Conservation (phyloP, 2,113 vertebrate species). For the Tringa solitaria region DNA sequence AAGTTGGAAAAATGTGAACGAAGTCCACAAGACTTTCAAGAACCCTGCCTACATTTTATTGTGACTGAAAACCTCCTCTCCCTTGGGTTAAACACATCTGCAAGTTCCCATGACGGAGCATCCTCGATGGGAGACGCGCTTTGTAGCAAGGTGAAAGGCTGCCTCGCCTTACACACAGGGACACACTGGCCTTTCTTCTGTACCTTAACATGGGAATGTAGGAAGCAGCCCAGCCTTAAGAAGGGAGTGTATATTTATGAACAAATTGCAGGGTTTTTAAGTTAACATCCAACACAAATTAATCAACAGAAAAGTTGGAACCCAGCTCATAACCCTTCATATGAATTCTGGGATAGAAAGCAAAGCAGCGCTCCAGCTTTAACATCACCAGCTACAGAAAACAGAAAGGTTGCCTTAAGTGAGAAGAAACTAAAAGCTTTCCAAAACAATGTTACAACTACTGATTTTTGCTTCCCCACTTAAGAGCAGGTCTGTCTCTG, state of each 20-base stretch:
- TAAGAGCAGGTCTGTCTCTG: not conserved
- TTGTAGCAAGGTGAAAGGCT: not conserved
- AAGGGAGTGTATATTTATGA: rapidly evolving
- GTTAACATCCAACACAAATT: not conserved
- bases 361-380: not conserved
- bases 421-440: not conserved
- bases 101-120: not conserved
- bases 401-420: not conserved
- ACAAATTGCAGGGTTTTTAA: not conserved
- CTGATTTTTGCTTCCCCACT: not conserved
- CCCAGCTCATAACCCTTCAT: not conserved
- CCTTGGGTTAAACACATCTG: too few species aligned
- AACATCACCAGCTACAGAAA: not conserved
- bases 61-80: not conserved
- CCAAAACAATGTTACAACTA: not conserved
- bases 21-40: not conserved
- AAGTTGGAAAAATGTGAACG: not conserved
- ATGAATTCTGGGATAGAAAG: not conserved
- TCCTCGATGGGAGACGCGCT: not conserved
- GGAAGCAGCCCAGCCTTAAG: not conserved
- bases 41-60: not conserved
- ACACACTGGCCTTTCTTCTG: not conserved
- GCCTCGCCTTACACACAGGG: not conserved
- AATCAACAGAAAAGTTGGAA: not conserved
- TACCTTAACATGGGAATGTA: rapidly evolving